phyloP scores from a whole-genome alignment of 1,140 invertebrate species.

The Drosophila bipectinata region DNA sequence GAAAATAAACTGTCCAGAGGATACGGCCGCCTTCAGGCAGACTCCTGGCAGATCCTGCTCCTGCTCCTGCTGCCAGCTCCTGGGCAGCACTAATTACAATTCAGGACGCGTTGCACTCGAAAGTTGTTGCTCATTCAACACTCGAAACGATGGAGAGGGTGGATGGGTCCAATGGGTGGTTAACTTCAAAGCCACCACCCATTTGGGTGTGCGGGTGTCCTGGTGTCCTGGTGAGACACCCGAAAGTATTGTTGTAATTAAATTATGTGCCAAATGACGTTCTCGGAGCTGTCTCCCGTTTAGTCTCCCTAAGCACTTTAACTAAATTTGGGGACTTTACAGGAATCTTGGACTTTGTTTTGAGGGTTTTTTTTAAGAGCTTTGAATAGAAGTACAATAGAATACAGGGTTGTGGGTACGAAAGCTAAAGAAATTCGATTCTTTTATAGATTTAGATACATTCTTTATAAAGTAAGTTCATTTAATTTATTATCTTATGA shows the following conservation, averaged over 20 bases:
- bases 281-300: conserved; percentile 37
- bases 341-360: not conserved
- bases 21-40: not conserved
- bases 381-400: no score
- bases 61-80: conserved; percentile 27
- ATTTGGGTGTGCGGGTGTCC: not conserved
- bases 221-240: conserved; percentile 3
- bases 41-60: not conserved
- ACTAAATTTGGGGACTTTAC: not conserved
- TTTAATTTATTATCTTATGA: no score
- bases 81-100: conserved; percentile 61
- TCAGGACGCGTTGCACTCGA: conserved; percentile 65
- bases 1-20: conserved; percentile 31
- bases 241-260: conserved; percentile 65
- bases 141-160: conserved; percentile 32
- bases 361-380: no score
- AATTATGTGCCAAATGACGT: conserved; percentile 65
- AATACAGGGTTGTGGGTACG: no score
- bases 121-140: conserved; percentile 61
- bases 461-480: no score
- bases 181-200: conserved; percentile 48
- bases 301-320: conserved; percentile 5
- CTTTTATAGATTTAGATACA: no score
- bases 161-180: conserved; percentile 6
- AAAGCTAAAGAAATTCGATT: no score